A percentile compares a stretch with the other conserved stretches of the same genome.
phyloP scores from a whole-genome alignment of 1,140 invertebrate genomes.

The Venustaconcha ellipsiformis region DNA sequence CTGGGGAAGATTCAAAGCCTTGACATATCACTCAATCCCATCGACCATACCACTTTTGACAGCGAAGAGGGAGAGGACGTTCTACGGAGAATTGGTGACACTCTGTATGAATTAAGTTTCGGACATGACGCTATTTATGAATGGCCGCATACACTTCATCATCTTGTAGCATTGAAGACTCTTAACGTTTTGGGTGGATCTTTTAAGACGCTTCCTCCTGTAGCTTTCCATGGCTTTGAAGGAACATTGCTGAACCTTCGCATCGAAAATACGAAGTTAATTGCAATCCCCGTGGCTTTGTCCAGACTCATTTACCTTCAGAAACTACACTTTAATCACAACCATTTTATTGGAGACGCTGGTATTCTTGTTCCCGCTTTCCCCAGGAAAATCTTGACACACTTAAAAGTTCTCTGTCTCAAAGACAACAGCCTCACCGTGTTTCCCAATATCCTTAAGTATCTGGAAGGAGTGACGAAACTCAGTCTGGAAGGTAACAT shows the following conservation, averaged over 20 bases:
- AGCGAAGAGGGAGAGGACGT: background rate
- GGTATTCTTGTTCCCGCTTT: constrained; percentile 27
- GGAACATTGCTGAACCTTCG: constrained; percentile 16
- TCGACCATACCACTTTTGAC: constrained; percentile 16
- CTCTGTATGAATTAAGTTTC: constrained; percentile 13
- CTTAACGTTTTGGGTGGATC: constrained; percentile 17
- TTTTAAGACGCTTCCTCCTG: constrained; percentile 25
- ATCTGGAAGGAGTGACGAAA: constrained; percentile 7
- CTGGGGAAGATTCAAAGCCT: constrained; percentile 3
- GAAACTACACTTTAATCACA: constrained; percentile 23
- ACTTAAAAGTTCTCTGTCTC: constrained; percentile 12
- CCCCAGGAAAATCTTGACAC: background rate
- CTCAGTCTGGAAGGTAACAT: constrained; percentile 21
- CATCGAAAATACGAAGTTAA: constrained; percentile 26
- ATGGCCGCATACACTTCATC: constrained; percentile 17
- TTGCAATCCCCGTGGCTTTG: constrained; percentile 21
- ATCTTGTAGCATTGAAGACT: constrained; percentile 15
- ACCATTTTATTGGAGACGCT: constrained; percentile 27
- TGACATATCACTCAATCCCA: constrained; percentile 19
- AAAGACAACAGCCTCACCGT: constrained; percentile 19
- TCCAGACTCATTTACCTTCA: constrained; percentile 16
- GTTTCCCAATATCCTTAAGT: constrained; percentile 17
- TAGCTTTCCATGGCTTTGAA: constrained; percentile 32
- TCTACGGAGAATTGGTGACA: constrained; percentile 24
- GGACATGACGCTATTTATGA: background rate